Evolutionary conservation across 2,888 invertebrate species (phyloP).

Genomic region (Coelopa pilipes): DNA sequence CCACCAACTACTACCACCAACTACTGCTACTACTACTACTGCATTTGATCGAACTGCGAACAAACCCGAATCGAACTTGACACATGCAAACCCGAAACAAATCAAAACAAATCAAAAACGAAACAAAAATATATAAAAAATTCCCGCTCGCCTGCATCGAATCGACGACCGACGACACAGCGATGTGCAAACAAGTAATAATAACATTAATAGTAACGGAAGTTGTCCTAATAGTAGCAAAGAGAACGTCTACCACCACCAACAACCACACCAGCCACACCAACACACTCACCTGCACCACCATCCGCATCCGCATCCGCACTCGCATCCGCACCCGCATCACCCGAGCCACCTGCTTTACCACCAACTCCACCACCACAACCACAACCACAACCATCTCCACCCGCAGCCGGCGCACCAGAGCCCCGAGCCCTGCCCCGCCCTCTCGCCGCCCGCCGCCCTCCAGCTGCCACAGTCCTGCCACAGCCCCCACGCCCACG

Average conservation of each 20-base stretch:
- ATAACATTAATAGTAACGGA: constrained; percentile 58
- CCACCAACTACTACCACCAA: constrained; percentile 23
- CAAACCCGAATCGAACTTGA: no score
- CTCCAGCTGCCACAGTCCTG: background rate
- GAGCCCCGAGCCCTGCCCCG: background rate
- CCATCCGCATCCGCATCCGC: constrained; percentile 39
- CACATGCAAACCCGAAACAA: constrained; percentile 31
- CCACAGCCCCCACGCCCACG: constrained; percentile 35
- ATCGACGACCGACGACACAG: constrained; percentile 48
- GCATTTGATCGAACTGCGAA: constrained; percentile 6
- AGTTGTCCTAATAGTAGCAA: constrained; percentile 65
- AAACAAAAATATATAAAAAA: constrained; percentile 27
- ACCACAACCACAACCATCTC: constrained; percentile 19
- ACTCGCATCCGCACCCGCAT: no score
- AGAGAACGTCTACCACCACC: constrained; percentile 57
- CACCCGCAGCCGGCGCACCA: constrained; percentile 12
- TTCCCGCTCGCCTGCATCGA: constrained; percentile 6
- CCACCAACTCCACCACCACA: background rate
- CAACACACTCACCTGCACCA: constrained; percentile 43
- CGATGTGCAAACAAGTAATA: constrained; percentile 67
- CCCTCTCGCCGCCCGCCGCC: constrained; percentile 4
- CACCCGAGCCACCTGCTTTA: no score
- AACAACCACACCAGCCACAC: constrained; percentile 53
- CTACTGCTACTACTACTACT: constrained; percentile 33
- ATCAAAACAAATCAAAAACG: constrained; percentile 21